Base-by-base conservation (phyloP, 2,888 invertebrate genomes). In the Morinoia aosen region DNA sequence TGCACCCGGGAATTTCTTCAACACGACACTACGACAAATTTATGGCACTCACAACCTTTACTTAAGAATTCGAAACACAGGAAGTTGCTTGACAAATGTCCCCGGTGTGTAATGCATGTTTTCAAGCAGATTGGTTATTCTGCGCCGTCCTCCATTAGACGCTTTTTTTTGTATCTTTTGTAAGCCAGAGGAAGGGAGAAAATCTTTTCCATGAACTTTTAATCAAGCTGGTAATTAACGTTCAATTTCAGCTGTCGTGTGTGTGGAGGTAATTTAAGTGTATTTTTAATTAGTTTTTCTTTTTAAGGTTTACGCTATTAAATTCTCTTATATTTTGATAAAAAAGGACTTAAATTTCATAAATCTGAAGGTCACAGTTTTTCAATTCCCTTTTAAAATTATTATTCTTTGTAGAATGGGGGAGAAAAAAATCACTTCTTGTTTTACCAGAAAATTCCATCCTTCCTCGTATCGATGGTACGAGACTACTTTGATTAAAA, bases 101-200 rank as follows among this genome's bases (percentile, higher is more conserved):
- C 33, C 76, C 76, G 76, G 10, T 76, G 76, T 76, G 76, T 76
- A 76, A 76, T 76, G 76, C 76, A 33, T 76, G 76, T 76, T 76
- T 76, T 76, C 76, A 76, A 76, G 33, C 76, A 76, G 76, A 76
- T 76, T 76, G 76, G 76, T 76, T 76, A 76, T 76, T 76, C 76
- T 76, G 76, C 33, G 16, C 61, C 33, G 76, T 76, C 76, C 76
- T 19, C 76, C 76, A 76, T 76, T 76, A 76, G 25, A 25, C 76
- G 76, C 25, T 25, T 10, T 76, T 76, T 76, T 76, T 76, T 19
- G 25, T 76, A 76, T 19, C 25, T 19, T 76, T 16, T 33, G 33
- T 14, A 12, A 76, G 33, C 76, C 7, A 33, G 25, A 19, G 19
- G 76, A 33, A 8, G 25, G 19, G 76, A 76, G 76, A 33, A 76